Base-by-base conservation (phyloP, 2,888 invertebrate genomes). In the Serripes groenlandicus region DNA sequence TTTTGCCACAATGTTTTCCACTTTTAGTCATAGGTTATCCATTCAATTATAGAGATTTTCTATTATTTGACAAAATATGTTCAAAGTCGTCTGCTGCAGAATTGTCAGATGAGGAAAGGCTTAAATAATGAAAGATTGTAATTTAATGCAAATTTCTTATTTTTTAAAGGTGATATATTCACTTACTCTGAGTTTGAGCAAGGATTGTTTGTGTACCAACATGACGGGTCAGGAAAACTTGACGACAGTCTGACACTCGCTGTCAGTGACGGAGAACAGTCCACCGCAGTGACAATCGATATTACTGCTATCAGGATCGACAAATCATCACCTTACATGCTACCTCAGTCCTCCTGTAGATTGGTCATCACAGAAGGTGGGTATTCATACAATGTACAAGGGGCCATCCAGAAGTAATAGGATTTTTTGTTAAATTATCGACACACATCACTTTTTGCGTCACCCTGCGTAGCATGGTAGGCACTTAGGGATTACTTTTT, bases 331-430 rank as follows among this genome's bases (percentile, higher is more conserved):
- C 92, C 93, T 5, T 81, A 81, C 60, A 85, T 91, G 77, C 70
- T 91, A 52, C 86, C 90, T 7, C 83, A 91, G 71, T 90, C 93
- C 60, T 78, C 87, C 4, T 89, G 90, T 82, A 86, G 88, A 26
- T 76, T 92, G 30, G 88, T 88, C 68, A 84, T 93, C 30, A 89
- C 88, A 49, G 93, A 93, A 90, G 92, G 93, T 92, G 78, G 30
- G 69, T 69, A 60, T 28, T 30, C n/a, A n/a, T n/a, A n/a, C n/a
- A n/a, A n/a, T n/a, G n/a, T n/a, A n/a, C n/a, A n/a, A n/a, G n/a
- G n/a, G n/a, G n/a, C n/a, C n/a, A n/a, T n/a, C n/a, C n/a, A n/a
- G n/a, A n/a, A n/a, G n/a, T n/a, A n/a, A n/a, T n/a, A n/a, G n/a
- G n/a, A n/a, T n/a, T n/a, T n/a, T n/a, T n/a, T n/a, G n/a, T n/a